Evolutionary conservation across 1,140 invertebrate species (phyloP).

Genomic region (Brachionus calyciflorus): DNA sequence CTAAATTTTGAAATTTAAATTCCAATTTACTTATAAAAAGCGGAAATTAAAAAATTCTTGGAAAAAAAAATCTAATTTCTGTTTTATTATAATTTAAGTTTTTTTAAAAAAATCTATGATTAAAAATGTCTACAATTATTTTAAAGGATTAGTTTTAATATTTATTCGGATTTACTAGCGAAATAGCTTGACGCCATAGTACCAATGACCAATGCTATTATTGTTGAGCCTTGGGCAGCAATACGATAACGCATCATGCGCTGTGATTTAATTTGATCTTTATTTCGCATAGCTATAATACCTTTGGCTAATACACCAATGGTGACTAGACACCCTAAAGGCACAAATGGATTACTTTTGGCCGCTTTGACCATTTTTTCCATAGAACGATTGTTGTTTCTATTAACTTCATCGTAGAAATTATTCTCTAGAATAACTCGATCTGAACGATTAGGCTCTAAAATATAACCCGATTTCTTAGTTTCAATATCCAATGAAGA

Average conservation of each 20-base stretch:
- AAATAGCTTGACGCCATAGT: conserved; percentile 16
- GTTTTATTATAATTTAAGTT: too few relatives aligned
- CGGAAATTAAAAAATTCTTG: neutral
- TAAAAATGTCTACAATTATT: too few relatives aligned
- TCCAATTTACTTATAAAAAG: neutral
- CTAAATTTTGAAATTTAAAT: neutral
- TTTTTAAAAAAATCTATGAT: too few relatives aligned
- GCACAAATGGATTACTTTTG: conserved; percentile 44
- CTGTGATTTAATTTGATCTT: conserved; percentile 24
- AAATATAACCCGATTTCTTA: conserved; percentile 23
- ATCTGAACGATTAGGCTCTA: neutral
- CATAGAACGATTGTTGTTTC: neutral
- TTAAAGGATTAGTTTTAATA: too few relatives aligned
- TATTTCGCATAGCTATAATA: conserved; percentile 35
- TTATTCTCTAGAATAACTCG: neutral
- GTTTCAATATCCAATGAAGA: neutral
- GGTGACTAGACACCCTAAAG: conserved; percentile 8
- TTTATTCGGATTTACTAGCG: neutral
- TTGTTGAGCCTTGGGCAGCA: conserved; percentile 37
- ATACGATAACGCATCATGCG: conserved; percentile 47
- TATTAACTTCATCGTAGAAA: conserved; percentile 41
- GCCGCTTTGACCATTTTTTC: neutral
- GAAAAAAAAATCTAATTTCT: neutral
- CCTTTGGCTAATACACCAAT: conserved; percentile 23
- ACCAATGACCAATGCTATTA: conserved; percentile 40